Evolutionary conservation across 2,797 vertebrate species (phyloP).

Genomic region (Dallia pectoralis): DNA sequence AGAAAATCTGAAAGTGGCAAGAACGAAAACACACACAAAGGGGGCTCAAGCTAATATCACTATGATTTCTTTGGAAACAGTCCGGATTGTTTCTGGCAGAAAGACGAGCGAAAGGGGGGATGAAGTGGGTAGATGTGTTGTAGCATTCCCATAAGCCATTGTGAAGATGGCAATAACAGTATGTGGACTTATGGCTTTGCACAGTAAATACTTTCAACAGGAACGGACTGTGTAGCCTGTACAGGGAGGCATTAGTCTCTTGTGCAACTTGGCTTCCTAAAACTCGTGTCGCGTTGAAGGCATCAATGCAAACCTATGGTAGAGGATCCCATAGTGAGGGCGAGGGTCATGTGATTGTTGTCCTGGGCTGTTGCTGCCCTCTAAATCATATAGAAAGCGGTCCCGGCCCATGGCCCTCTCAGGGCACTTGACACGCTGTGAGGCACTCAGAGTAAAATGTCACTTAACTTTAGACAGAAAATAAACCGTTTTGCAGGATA

Average conservation of each 20-base stretch:
- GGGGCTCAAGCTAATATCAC: constrained; percentile 68
- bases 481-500: constrained; percentile 69
- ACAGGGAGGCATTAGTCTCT: neutral
- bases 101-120: constrained; percentile 56
- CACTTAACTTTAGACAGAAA: constrained; percentile 75
- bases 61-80: constrained; percentile 76
- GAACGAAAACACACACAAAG: constrained; percentile 13
- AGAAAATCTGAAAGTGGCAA: constrained; percentile 15
- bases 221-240: neutral
- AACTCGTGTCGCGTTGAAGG: neutral
- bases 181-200: neutral
- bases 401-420: constrained; percentile 59
- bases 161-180: constrained; percentile 33
- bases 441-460: constrained; percentile 68
- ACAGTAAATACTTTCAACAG: neutral
- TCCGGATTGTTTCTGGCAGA: constrained; percentile 69
- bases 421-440: constrained; percentile 60
- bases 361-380: constrained; percentile 55
- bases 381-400: constrained; percentile 55
- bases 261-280: neutral
- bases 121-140: constrained; percentile 44
- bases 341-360: constrained; percentile 51
- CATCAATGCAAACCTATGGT: neutral
- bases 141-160: constrained; percentile 35
- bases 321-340: neutral